A percentile compares a stretch with the other conserved stretches of the same genome.
These are phyloP conservation scores for Gibbula magus DNA, from an alignment of 2,888 invertebrate species.

Conservation along the genomic window DNA sequence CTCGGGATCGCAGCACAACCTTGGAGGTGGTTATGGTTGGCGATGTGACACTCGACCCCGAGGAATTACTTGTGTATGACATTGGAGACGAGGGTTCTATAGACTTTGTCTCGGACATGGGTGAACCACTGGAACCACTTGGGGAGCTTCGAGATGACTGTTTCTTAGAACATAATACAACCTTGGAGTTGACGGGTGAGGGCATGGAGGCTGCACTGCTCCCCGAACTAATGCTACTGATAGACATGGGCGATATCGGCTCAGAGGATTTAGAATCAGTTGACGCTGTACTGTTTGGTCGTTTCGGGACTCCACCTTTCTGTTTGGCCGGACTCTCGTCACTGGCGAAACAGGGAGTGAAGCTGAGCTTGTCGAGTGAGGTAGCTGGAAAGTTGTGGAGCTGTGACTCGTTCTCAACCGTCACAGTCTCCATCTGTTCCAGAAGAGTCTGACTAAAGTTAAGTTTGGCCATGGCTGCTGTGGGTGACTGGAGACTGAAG, in stretches of 20 bases:
- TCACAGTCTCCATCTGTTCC: conserved; percentile 38
- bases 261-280: conserved; percentile 36
- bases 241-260: conserved; percentile 43
- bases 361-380: conserved; percentile 72
- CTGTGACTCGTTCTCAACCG: conserved; percentile 38
- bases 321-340: conserved; percentile 39
- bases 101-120: conserved; percentile 40
- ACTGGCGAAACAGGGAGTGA: conserved; percentile 72
- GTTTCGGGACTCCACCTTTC: conserved; percentile 30
- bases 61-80: conserved; percentile 42
- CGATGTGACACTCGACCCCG: conserved; percentile 31
- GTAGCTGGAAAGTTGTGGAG: conserved; percentile 67
- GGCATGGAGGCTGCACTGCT: conserved; percentile 34
- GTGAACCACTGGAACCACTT: conserved; percentile 25
- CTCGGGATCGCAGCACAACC: conserved; percentile 65
- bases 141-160: conserved; percentile 25
- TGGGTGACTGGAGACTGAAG: conserved; percentile 66
- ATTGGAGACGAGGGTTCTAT: conserved; percentile 46
- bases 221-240: conserved; percentile 44
- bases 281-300: conserved; percentile 30
- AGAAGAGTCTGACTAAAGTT: conserved; percentile 63
- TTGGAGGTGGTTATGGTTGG: conserved; percentile 44
- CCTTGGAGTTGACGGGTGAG: conserved; percentile 24
- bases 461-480: conserved; percentile 75
- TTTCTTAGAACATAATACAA: conserved; percentile 7